Conservation (phyloP, 2,113 vertebrate genomes). For the Solea solea region DNA sequence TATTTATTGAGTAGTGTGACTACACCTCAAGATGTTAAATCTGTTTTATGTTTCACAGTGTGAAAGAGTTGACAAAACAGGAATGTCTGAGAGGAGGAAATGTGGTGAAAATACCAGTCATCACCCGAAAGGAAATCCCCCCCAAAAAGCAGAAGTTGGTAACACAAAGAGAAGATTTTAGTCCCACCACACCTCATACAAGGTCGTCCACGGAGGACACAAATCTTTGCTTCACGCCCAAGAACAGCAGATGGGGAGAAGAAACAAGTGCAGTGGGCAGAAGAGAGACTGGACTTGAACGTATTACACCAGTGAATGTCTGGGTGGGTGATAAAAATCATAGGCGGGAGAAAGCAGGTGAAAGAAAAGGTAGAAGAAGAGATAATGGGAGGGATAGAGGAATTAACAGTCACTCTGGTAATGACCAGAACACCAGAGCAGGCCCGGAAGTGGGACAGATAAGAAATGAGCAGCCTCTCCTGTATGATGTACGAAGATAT, state of each 20-base stretch:
- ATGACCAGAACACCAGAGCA: background rate
- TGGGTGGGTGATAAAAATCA: slow-evolving; percentile 17
- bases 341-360: background rate
- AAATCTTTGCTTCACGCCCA: slow-evolving; percentile 81
- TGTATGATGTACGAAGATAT: background rate
- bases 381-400: slow-evolving; percentile 7
- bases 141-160: slow-evolving; percentile 85
- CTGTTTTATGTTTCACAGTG: slow-evolving; percentile 78
- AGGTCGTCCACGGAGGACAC: slow-evolving; percentile 37
- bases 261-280: slow-evolving; percentile 26
- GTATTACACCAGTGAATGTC: slow-evolving; percentile 71
- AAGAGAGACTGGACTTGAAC: slow-evolving; percentile 54
- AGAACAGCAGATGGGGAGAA: slow-evolving; percentile 35
- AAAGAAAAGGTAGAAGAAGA: slow-evolving; percentile 8
- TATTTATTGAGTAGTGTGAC: background rate
- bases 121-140: slow-evolving; percentile 78
- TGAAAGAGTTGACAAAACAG: slow-evolving; percentile 89
- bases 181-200: slow-evolving; percentile 46
- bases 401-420: background rate
- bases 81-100: slow-evolving; percentile 65
- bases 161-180: slow-evolving; percentile 29
- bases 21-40: background rate
- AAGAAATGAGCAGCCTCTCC: slow-evolving; percentile 6
- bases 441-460: background rate
- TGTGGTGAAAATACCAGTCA: slow-evolving; percentile 35